Evolutionary conservation across 1,140 invertebrate species (phyloP), one percentile per base, ranked within the genome.

Genomic region (Listronotus oregonensis): DNA sequence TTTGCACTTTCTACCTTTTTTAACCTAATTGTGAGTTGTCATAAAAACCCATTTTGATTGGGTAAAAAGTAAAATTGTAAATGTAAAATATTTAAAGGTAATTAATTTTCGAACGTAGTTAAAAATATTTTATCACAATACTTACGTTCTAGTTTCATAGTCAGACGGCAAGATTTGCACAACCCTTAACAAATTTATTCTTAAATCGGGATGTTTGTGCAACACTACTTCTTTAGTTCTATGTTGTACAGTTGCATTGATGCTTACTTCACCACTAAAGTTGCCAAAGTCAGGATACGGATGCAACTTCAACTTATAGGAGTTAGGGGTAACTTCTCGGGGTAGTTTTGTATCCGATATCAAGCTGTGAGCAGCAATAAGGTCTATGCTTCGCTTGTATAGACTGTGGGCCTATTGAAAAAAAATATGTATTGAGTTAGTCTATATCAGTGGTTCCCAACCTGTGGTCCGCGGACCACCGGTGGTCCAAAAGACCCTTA

Each of bases 301-400:
- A 56, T 87, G 82, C 10, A 90, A 71, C 17, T 86, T 80, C 12
- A 90, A 68, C n/a, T 81, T 77, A 69, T 90, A 90, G 15, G 78
- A 82, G 2, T 76, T 82, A 0, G 88, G 87, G n/a, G 80, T 75
- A 0, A 89, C 79, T 18, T 84, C 80, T 27, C 80, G 80, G 1
- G 85, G 82, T 32, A 87, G 75, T 18, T 84, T 81, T 6, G 77
- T 79, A 64, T 87, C 86, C 54, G 85, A 81, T 9, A 83, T 81
- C 3, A 87, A 69, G 4, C 81, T 77, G 60, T 86, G 81, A 0
- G 84, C 82, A 65, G 84, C 83, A 56, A 85, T 85, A 34, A 86
- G 70, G 72, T 87, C 85, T 57, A 87, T 86, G 65, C 86, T 87
- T 68, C 85, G 73, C 56, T 71, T 76, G 9, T 54, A 27, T 46